Evolutionary conservation across 2,113 vertebrate genomes (phyloP).

Genomic region (Nannobrachium achirus): DNA sequence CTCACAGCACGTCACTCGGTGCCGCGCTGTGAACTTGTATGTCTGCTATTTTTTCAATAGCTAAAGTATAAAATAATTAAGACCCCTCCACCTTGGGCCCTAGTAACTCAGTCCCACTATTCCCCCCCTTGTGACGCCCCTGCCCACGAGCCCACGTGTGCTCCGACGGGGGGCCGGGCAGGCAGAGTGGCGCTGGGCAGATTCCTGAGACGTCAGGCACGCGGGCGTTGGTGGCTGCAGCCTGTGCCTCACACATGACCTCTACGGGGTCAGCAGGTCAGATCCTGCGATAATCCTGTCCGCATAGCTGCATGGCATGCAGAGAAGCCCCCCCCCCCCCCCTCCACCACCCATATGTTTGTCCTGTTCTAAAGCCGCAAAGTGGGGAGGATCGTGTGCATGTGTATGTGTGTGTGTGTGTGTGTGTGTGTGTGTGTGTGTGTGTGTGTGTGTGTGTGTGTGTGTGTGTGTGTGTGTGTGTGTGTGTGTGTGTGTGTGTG

Average conservation of each 20-base stretch:
- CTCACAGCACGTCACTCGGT: no score
- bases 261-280: slow-evolving; percentile 63
- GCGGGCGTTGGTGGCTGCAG: slow-evolving; percentile 47
- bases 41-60: no score
- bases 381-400: slow-evolving; percentile 16
- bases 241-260: slow-evolving; percentile 63
- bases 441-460: slow-evolving; percentile 17
- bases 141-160: no score
- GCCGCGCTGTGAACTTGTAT: no score
- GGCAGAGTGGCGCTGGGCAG: slow-evolving; percentile 43
- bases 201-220: slow-evolving; percentile 72
- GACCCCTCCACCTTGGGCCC: no score
- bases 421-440: slow-evolving; percentile 18
- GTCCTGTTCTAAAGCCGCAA: slow-evolving; percentile 32
- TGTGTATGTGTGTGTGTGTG: slow-evolving; percentile 13
- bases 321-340: slow-evolving; percentile 8
- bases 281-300: slow-evolving; percentile 69
- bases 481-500: slow-evolving; percentile 8
- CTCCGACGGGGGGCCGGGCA: slow-evolving; percentile 21
- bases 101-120: no score
- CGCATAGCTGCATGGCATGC: slow-evolving; percentile 47
- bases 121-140: no score
- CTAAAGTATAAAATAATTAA: no score
- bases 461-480: slow-evolving; percentile 16
- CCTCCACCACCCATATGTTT: slow-evolving; percentile 9